Evolutionary conservation across 2,888 invertebrate genomes (phyloP), one percentile per base, ranked within the genome.

Genomic region (Mimachlamys varia): DNA sequence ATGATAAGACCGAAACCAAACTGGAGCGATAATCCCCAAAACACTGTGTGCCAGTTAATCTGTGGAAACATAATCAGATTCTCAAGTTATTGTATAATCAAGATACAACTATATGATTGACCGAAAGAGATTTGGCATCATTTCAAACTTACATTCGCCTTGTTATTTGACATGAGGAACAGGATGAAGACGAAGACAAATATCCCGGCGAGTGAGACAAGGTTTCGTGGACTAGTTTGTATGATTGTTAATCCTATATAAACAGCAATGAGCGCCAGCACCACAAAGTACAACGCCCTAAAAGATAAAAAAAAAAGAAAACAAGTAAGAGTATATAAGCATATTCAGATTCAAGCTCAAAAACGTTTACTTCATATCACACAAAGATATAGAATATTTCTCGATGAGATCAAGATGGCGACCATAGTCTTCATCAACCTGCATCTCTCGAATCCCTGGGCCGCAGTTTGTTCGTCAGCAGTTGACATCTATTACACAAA

Each of bases 11-110:
- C 96, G 92, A 99, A 97, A 2, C 98, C 89, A 95, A 99, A 98
- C 97, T 99, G 99, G 10, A 99, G 97, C 0, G 98, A 97, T 33
- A 99, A 97, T 0, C 99, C 99, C 95, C 98, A 98, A 49, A 98
- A 95, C 0, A 99, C 98, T 0, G 98, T 98, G 13, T 98, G 97
- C 99, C 99, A 97, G 91, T 95, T 95, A 22, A 97, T 96, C 96
- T 97, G 91, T 38, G n/a, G n/a, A n/a, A 89, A 88, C 53, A 58
- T n/a, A n/a, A n/a, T n/a, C n/a, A n/a, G n/a, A n/a, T n/a, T n/a
- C n/a, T n/a, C n/a, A n/a, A n/a, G n/a, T n/a, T n/a, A n/a, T n/a
- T n/a, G n/a, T n/a, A n/a, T n/a, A n/a, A n/a, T n/a, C n/a, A n/a
- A n/a, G n/a, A n/a, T n/a, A n/a, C n/a, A n/a, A n/a, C n/a, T n/a